Evolutionary conservation across 1,140 invertebrate genomes (phyloP), one percentile per base, ranked within the genome.

Genomic region (Stegodyphus mimosarum): DNA sequence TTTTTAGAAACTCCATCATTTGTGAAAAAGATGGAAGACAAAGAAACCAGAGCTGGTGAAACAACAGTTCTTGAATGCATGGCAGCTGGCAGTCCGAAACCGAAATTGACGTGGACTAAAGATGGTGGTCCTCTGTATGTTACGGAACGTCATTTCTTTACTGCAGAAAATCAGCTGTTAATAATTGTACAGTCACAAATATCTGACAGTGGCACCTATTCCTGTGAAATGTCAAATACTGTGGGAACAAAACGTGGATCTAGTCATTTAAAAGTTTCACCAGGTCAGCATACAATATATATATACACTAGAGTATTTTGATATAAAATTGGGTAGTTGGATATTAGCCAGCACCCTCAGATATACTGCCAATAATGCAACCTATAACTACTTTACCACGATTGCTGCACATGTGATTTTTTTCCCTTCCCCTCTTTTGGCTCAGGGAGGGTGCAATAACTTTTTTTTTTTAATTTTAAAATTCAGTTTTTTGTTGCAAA

Each of bases 21-120:
- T 91, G 93, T 94, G 9, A 95, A 95, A 89, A 93, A 94, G 2
- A 95, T 98, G 94, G 94, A 94, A 89, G 94, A 95, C 86, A 96
- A 96, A 90, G 93, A 95, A 91, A 93, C 94, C 1, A 93, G 92
- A 52, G 92, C 93, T 64, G 96, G 96, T 0, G 93, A 94, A 70
- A 94, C 95, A 18, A 94, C 95, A 71, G 96, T 97, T 0, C 89
- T 98, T 52, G 95, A 97, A 89, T 99, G 97, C 90, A 94, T 96
- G 92, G 94, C 95, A 49, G 93, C 94, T 71, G 91, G 91, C 3
- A 95, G 94, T 51, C 97, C 97, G 6, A 94, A 95, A 89, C 96
- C 97, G 7, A 94, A 94, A 81, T 91, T 98, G n/a, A 93, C 93
- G 11, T 99, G 97, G 97, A 93, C 93, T 15, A 98, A 98, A 92